phyloP scores from a whole-genome alignment of 2,797 vertebrate species.

The Anolis apletophallus region DNA sequence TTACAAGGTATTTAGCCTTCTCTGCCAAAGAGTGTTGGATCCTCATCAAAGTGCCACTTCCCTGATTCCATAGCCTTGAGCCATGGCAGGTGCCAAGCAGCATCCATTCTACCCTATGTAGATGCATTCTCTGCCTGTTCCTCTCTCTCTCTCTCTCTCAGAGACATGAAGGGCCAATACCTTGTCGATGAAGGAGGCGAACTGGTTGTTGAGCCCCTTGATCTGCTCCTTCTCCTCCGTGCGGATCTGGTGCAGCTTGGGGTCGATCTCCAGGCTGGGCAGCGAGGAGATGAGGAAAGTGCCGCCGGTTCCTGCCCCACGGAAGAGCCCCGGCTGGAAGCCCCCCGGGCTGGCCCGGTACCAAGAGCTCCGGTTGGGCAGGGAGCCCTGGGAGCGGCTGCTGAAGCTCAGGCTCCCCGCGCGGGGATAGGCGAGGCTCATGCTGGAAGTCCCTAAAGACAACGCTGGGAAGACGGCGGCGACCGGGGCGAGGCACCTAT shows the following conservation, averaged over 20 bases:
- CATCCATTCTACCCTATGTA: no score
- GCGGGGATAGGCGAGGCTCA: neutral
- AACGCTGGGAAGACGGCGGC: no score
- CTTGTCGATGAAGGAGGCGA: slow-evolving; percentile 89
- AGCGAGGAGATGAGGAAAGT: slow-evolving; percentile 82
- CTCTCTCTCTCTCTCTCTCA: no score
- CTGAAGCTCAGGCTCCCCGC: slow-evolving; percentile 34
- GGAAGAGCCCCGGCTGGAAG: slow-evolving; percentile 32
- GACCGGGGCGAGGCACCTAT: neutral
- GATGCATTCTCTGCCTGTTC: no score
- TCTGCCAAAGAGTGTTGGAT: no score
- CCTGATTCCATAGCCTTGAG: no score
- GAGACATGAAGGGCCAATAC: slow-evolving; percentile 67
- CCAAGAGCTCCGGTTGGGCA: slow-evolving; percentile 6
- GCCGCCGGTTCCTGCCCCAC: slow-evolving; percentile 49
- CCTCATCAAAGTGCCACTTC: no score
- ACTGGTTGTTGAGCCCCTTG: slow-evolving; percentile 88
- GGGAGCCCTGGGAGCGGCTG: slow-evolving; percentile 57
- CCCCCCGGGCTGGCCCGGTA: slow-evolving; percentile 6
- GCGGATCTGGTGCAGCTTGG: slow-evolving; percentile 79
- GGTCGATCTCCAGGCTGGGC: slow-evolving; percentile 85
- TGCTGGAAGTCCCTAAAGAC: neutral
- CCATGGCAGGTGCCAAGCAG: no score
- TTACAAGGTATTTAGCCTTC: no score
- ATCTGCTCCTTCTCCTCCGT: slow-evolving; percentile 89